phyloP scores from a whole-genome alignment of 1,140 invertebrate species.

The Brachionus manjavacas region DNA sequence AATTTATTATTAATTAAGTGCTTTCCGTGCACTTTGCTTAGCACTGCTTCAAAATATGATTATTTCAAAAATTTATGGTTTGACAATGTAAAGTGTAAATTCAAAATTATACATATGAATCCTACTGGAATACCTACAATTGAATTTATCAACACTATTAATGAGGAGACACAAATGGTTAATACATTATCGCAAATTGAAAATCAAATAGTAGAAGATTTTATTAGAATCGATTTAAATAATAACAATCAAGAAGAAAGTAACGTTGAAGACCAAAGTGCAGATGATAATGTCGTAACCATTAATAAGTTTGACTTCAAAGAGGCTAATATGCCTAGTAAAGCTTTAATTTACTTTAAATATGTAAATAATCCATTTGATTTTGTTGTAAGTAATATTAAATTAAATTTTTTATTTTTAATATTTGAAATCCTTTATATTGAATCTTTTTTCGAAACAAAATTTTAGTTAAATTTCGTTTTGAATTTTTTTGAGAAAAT shows the following conservation, averaged over 20 bases:
- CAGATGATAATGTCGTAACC: background rate
- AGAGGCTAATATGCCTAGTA: background rate
- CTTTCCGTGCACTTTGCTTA: background rate
- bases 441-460: too few species aligned
- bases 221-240: background rate
- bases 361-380: slow-evolving; percentile 21
- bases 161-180: background rate
- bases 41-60: background rate
- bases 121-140: background rate
- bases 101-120: background rate
- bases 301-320: too few species aligned
- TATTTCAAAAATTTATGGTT: background rate
- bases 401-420: background rate
- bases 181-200: background rate
- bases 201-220: background rate
- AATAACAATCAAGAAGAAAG: background rate
- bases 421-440: too few species aligned
- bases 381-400: background rate
- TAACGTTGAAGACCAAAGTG: background rate
- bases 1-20: background rate
- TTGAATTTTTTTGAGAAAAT: too few species aligned
- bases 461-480: too few species aligned
- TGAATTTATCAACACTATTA: background rate
- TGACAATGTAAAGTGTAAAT: background rate
- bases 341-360: background rate